Evolutionary conservation across 2,888 invertebrate species (phyloP), one percentile per base, ranked within the genome.

Genomic region (Torymus texanus): DNA sequence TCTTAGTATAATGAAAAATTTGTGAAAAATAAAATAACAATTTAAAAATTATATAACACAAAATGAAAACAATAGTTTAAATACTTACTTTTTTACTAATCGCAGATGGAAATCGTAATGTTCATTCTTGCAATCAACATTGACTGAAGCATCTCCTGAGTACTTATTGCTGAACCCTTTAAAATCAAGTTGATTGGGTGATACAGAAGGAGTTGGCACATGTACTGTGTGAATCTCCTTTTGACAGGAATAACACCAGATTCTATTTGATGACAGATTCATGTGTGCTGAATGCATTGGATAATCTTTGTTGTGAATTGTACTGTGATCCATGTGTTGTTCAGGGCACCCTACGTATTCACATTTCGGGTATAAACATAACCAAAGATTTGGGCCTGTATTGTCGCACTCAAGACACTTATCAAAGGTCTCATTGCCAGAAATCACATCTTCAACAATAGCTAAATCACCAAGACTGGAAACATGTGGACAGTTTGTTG

Each of bases 231-330:
- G 84, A 1, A 97, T 95, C 91, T 98, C 97, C 73, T 92, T 92
- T 86, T 97, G 94, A 91, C 97, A 98, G 81, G 93, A 90, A 88
- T 96, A 96, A 90, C 97, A 98, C 97, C 97, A 97, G 86, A 97
- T 93, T 83, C 97, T 92, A 87, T 95, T 93, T 0, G 96, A 96
- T 0, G 95, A 94, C 78, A 97, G 90, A 90, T 97, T 97, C 93
- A 97, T 94, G 90, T 97, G 95, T 84, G 96, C 93, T 85, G 94
- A 94, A 90, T 97, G 97, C 16, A 91, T 90, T 56, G 93, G 93
- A 84, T 92, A 92, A 81, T 92, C 92, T 93, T 95, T 93, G 88
- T 95, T 95, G 90, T 97, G 97, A 80, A 92, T 89, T 21, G 95
- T 95, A 88, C 96, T 96, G 89, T 97, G 97, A 88, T 97, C 97